phyloP scores from a whole-genome alignment of 2,888 invertebrate species.

The Hemaris fuciformis region DNA sequence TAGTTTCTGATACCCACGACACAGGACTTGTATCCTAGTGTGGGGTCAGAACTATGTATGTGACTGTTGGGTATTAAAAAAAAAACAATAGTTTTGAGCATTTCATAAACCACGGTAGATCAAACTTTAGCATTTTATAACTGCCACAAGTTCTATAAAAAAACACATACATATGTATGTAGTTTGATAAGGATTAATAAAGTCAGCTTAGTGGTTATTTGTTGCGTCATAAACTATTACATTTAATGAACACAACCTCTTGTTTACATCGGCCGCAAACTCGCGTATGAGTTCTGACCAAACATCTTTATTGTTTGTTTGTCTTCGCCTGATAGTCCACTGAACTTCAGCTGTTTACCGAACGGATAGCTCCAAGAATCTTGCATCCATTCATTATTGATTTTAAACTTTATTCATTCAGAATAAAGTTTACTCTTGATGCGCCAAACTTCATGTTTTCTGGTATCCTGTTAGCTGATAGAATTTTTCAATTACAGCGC shows the following conservation, averaged over 20 bases:
- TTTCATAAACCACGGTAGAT: no score
- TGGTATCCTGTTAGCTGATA: not conserved
- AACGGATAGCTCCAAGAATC: not conserved
- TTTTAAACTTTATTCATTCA: not conserved
- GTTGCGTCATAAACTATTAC: not conserved
- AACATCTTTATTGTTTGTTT: slow-evolving; percentile 16
- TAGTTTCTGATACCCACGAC: no score
- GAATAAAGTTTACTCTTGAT: not conserved
- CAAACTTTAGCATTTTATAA: no score
- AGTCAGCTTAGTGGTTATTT: not conserved
- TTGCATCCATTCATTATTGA: not conserved
- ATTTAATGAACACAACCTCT: not conserved
- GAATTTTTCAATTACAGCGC: slow-evolving; percentile 4
- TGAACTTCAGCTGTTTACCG: slow-evolving; percentile 9
- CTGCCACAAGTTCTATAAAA: no score
- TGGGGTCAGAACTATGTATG: no score
- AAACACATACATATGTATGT: no score
- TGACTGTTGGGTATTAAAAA: no score
- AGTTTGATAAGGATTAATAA: no score
- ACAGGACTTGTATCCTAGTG: no score
- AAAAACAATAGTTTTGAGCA: no score
- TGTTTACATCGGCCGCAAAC: not conserved
- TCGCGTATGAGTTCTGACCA: slow-evolving; percentile 4
- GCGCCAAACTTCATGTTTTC: not conserved
- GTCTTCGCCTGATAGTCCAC: slow-evolving; percentile 14